Evolutionary conservation across 2,888 invertebrate species (phyloP).

Genomic region (Willowsia nigromaculata): DNA sequence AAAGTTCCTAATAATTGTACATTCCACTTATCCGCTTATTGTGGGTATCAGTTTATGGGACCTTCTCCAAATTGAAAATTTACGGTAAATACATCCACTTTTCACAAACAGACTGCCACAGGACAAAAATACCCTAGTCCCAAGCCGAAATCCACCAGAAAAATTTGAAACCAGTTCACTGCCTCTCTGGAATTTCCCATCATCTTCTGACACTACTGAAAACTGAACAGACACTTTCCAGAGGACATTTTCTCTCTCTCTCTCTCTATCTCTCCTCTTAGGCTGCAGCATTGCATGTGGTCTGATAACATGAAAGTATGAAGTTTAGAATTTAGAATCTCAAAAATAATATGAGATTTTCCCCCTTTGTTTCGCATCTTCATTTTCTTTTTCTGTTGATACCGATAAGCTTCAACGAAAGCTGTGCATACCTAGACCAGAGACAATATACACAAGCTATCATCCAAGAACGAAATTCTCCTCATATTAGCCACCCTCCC

Average conservation of each 20-base stretch:
- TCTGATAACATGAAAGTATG: no score
- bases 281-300: neutral
- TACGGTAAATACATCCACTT: neutral
- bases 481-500: neutral
- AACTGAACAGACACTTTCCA: constrained; percentile 16
- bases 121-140: neutral
- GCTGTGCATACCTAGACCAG: no score
- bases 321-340: neutral
- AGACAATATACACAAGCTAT: neutral
- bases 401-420: constrained; percentile 15
- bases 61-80: no score
- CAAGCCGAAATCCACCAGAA: neutral
- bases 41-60: no score
- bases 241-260: neutral
- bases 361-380: neutral
- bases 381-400: constrained; percentile 23
- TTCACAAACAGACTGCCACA: neutral
- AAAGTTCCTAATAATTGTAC: neutral
- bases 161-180: neutral
- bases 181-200: constrained; percentile 14
- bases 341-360: constrained; percentile 8
- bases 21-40: no score
- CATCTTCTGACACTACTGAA: constrained; percentile 12
- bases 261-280: neutral
- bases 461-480: neutral